phyloP scores from a whole-genome alignment of 2,888 invertebrate genomes.

The Euplagia quadripunctaria region DNA sequence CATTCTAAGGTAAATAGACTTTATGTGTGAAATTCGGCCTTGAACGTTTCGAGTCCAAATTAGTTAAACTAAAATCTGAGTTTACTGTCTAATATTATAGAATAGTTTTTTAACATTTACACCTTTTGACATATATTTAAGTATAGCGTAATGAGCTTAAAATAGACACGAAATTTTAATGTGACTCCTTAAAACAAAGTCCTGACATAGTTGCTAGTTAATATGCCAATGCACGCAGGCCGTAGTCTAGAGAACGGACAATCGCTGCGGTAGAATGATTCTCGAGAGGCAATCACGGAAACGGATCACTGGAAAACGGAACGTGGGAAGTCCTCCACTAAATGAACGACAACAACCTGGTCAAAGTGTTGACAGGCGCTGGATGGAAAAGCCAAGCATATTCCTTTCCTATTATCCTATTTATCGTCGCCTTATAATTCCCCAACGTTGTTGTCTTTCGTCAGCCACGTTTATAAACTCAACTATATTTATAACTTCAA shows the following conservation, averaged over 20 bases:
- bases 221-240: background rate
- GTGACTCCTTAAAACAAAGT: background rate
- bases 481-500: constrained; percentile 11
- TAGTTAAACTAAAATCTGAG: background rate
- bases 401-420: background rate
- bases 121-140: too few relatives aligned
- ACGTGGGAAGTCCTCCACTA: background rate
- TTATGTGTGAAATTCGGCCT: background rate
- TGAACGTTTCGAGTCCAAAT: background rate
- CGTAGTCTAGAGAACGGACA: background rate
- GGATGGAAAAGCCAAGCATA: background rate
- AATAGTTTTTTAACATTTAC: too few relatives aligned
- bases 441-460: background rate
- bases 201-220: background rate
- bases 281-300: background rate
- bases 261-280: background rate
- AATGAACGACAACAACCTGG: background rate
- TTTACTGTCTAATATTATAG: too few relatives aligned
- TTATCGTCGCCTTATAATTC: background rate
- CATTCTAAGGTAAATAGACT: too few relatives aligned
- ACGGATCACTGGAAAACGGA: background rate
- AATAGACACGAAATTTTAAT: background rate
- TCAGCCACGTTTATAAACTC: background rate
- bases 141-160: background rate
- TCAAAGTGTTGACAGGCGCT: background rate